Evolutionary conservation across 2,113 vertebrate species (phyloP), one percentile per base, ranked within the genome.

Genomic region (Prochilodus magdalenae): DNA sequence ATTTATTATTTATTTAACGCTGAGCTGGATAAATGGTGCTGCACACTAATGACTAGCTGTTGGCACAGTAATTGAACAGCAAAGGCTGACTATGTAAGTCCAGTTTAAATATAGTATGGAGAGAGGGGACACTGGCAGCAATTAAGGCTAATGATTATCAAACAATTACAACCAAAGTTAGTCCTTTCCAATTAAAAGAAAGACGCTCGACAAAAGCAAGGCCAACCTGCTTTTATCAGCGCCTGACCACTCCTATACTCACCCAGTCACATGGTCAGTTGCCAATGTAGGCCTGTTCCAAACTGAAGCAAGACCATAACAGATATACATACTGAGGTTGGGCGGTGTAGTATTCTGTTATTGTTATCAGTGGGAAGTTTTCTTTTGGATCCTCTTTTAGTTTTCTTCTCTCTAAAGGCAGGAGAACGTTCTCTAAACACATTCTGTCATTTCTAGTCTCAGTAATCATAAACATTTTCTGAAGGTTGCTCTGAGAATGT

Each of bases 1-100:
- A 20, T 57, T 74, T 57, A 74, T 75, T 75, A 75, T 59, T 75
- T 75, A 59, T 75, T 75, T 57, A 55, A 75, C 73, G 40, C 53
- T 36, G 53, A 90, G 84, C 80, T 83, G 88, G 88, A 87, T 92
- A 85, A 90, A 90, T 87, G 91, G 76, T 62, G 73, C 57, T 24
- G 33, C 57, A 29, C 33, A 24, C 55, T 62, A 91, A 87, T 80
- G 83, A 86, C 85, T 91, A 55, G 83, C 74, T 60, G 40, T 59
- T 73, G 74, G 83, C 60, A 59, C 60, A 22, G 33, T 65, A 77
- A 77, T 67, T 75, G 66, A 80, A 75, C 67, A 72, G 77, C 30
- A 77, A 73, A 81, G 79, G 30, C 66, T 63, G 51, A 77, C 74
- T 69, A 74, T 51, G 71, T 77, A 44, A 69, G 69, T 59, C 49